These are phyloP conservation scores for Sprattus sprattus DNA, from an alignment of 2,113 vertebrate genomes.

Conservation along the genomic window DNA sequence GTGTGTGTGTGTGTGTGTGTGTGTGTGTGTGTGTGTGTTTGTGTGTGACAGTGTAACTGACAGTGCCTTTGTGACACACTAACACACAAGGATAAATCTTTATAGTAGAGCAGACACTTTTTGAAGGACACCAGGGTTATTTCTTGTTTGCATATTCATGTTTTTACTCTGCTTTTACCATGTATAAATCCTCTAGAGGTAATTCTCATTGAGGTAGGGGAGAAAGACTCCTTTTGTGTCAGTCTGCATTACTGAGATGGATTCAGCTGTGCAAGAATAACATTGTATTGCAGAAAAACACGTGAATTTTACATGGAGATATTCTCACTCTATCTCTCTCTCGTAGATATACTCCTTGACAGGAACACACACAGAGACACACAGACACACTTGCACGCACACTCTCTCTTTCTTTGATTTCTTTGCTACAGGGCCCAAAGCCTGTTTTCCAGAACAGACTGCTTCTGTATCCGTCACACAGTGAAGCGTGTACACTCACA, in stretches of 20 bases:
- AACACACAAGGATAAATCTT: too few species aligned
- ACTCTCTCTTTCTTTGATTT: not conserved
- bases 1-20: not conserved
- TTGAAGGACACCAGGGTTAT: too few species aligned
- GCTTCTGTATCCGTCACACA: not conserved
- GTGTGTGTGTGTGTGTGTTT: not conserved
- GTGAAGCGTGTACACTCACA: not conserved
- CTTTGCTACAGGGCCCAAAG: not conserved
- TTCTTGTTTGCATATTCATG: not conserved
- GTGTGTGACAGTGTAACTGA: not conserved
- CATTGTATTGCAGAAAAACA: not conserved
- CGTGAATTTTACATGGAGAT: not conserved
- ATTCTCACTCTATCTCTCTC: not conserved
- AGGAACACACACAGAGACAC: not conserved
- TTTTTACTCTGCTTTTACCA: not conserved
- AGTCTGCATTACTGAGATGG: not conserved
- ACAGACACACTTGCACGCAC: not conserved
- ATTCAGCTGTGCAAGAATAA: not conserved
- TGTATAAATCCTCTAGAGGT: too few species aligned
- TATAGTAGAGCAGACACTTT: too few species aligned
- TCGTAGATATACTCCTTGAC: not conserved
- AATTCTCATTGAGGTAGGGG: not conserved
- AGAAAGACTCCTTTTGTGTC: not conserved
- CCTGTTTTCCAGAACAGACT: conserved; percentile 3
- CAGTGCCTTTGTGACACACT: not conserved